These are phyloP conservation scores for Galerucella pusilla DNA, from an alignment of 2,888 invertebrate genomes.

Conservation along the genomic window DNA sequence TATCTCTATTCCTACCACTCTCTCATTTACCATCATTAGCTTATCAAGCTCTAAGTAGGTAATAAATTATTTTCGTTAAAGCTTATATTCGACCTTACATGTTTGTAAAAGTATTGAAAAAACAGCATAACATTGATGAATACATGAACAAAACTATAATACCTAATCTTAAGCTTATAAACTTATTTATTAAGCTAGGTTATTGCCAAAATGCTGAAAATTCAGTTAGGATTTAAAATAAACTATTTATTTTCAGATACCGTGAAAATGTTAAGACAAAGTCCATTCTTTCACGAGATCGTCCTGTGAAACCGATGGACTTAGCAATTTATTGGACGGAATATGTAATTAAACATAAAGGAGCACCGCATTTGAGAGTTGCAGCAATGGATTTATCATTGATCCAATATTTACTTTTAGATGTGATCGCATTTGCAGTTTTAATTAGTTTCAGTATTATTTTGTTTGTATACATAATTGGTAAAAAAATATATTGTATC, in stretches of 20 bases:
- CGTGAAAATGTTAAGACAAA: constrained; percentile 48
- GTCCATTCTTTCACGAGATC: constrained; percentile 54
- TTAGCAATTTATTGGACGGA: constrained; percentile 57
- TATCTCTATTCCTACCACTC: too few relatives aligned
- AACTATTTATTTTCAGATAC: constrained; percentile 48
- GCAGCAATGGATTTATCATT: constrained; percentile 50
- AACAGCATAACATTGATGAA: too few relatives aligned
- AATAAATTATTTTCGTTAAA: too few relatives aligned
- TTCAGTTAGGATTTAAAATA: not conserved
- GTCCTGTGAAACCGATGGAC: constrained; percentile 54
- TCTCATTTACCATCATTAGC: too few relatives aligned
- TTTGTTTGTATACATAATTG: not conserved
- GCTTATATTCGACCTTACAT: too few relatives aligned
- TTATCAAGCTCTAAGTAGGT: too few relatives aligned
- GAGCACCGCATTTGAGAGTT: constrained; percentile 55
- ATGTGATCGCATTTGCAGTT: constrained; percentile 45
- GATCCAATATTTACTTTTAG: constrained; percentile 55
- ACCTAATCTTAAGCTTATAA: too few relatives aligned
- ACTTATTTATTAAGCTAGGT: too few relatives aligned
- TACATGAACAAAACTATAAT: too few relatives aligned
- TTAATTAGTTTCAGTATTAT: not conserved
- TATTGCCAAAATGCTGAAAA: not conserved
- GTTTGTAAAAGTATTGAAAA: too few relatives aligned
- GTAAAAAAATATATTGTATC: not conserved
- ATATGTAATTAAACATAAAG: constrained; percentile 55